Evolutionary conservation across 2,113 vertebrate species (phyloP).

Genomic region (Percina caprodes): DNA sequence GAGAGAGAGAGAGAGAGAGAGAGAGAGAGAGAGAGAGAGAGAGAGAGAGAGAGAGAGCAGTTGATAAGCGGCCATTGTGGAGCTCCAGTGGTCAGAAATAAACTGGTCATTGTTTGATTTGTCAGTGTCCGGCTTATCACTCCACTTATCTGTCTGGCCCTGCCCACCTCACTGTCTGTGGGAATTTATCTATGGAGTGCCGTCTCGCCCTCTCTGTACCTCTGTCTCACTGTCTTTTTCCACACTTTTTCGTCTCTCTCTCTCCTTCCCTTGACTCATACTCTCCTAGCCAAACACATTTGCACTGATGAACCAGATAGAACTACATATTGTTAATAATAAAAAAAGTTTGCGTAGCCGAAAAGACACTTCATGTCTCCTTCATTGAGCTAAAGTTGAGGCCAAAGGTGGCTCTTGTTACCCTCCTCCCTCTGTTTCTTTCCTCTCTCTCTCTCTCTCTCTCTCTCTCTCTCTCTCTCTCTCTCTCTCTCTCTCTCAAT

Average conservation of each 20-base stretch:
- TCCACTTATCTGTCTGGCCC: constrained; percentile 78
- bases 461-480: not conserved
- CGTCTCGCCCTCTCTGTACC: constrained; percentile 5
- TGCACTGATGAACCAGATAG: constrained; percentile 65
- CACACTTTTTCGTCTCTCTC: constrained; percentile 15
- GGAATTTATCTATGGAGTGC: constrained; percentile 69
- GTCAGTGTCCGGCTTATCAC: constrained; percentile 76
- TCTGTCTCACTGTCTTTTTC: constrained; percentile 7
- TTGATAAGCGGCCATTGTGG: constrained; percentile 74
- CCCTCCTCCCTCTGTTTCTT: not conserved
- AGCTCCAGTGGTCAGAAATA: constrained; percentile 79
- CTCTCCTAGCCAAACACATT: constrained; percentile 58
- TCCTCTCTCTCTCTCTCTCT: not conserved
- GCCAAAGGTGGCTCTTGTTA: constrained; percentile 44
- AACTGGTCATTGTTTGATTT: constrained; percentile 80
- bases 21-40: not conserved
- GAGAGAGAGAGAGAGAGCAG: constrained; percentile 8
- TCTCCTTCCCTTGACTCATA: constrained; percentile 16
- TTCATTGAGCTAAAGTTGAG: constrained; percentile 39
- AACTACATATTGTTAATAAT: constrained; percentile 64
- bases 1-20: constrained; percentile 28
- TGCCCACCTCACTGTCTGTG: constrained; percentile 58
- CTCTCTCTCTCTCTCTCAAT: constrained; percentile 10
- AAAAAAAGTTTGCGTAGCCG: constrained; percentile 47
- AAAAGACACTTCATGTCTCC: constrained; percentile 56